Conservation (phyloP, 2,888 invertebrate genomes). For the Agrochola litura region DNA sequence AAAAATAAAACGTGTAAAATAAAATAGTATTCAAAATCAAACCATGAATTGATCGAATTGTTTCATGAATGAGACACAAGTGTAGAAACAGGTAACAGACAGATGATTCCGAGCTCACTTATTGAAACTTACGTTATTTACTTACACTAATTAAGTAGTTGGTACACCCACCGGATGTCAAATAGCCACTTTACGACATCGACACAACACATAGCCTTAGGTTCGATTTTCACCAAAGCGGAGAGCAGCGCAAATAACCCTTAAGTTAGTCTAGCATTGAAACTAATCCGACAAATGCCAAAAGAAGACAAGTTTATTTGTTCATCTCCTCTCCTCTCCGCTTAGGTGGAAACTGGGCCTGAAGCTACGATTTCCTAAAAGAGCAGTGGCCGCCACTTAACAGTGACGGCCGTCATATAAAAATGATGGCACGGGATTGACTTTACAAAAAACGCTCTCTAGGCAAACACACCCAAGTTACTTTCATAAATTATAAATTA, state of each 20-base stretch:
- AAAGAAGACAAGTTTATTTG: not conserved
- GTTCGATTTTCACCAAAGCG: not conserved
- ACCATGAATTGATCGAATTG: too few relatives aligned
- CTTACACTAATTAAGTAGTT: not conserved
- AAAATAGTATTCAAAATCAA: not conserved
- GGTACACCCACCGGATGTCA: not conserved
- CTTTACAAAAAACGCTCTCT: too few relatives aligned
- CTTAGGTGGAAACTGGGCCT: too few relatives aligned
- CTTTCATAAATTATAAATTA: too few relatives aligned
- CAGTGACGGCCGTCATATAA: too few relatives aligned
- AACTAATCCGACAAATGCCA: not conserved
- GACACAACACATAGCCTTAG: not conserved
- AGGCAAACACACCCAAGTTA: too few relatives aligned
- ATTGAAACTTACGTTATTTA: constrained; percentile 9
- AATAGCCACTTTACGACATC: constrained; percentile 13
- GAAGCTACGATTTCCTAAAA: too few relatives aligned
- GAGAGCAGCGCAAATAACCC: not conserved
- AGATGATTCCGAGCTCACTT: not conserved
- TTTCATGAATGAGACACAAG: not conserved
- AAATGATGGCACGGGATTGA: too few relatives aligned
- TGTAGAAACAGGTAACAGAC: not conserved
- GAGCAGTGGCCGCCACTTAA: too few relatives aligned
- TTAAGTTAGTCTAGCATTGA: not conserved
- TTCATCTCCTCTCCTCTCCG: not conserved
- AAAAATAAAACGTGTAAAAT: too few relatives aligned